Percentiles rank a stretch among this genome's conserved stretches.
Conservation (phyloP, 2,113 vertebrate genomes). For the Oncorhynchus kisutch region DNA sequence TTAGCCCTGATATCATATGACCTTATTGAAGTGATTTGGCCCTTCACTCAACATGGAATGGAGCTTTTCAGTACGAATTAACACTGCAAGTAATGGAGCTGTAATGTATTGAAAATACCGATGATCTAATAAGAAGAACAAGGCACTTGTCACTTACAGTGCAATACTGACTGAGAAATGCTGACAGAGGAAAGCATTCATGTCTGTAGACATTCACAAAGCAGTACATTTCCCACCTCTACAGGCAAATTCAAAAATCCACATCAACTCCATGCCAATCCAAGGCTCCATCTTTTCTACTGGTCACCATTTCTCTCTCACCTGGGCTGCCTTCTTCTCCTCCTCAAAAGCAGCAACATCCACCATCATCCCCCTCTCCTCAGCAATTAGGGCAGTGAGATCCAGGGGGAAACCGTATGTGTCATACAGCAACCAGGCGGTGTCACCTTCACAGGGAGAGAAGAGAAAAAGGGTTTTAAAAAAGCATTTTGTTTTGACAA, state of each 20-base stretch:
- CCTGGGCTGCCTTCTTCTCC: constrained; percentile 92
- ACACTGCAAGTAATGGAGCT: not conserved
- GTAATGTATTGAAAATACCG: constrained; percentile 9
- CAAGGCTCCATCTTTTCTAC: too few species aligned
- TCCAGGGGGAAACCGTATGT: constrained; percentile 95
- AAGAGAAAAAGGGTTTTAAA: not conserved
- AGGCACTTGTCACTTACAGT: not conserved
- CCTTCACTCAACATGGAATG: too few species aligned
- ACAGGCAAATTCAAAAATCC: too few species aligned
- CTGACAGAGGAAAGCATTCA: too few species aligned
- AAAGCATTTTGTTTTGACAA: not conserved
- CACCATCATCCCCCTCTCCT: constrained; percentile 90
- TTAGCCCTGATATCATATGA: too few species aligned
- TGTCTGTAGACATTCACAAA: too few species aligned
- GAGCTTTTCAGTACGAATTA: too few species aligned
- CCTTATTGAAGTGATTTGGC: too few species aligned
- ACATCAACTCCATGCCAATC: too few species aligned
- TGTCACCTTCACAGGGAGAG: constrained; percentile 79
- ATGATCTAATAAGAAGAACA: constrained; percentile 38
- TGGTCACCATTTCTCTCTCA: constrained; percentile 39
- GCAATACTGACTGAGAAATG: too few species aligned
- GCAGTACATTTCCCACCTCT: too few species aligned
- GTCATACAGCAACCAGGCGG: constrained; percentile 95
- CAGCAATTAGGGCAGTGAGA: constrained; percentile 93
- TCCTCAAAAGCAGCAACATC: constrained; percentile 91